Evolutionary conservation across 2,113 vertebrate genomes (phyloP), one percentile per base, ranked within the genome.

Genomic region (Dendrocopos noguchii): DNA sequence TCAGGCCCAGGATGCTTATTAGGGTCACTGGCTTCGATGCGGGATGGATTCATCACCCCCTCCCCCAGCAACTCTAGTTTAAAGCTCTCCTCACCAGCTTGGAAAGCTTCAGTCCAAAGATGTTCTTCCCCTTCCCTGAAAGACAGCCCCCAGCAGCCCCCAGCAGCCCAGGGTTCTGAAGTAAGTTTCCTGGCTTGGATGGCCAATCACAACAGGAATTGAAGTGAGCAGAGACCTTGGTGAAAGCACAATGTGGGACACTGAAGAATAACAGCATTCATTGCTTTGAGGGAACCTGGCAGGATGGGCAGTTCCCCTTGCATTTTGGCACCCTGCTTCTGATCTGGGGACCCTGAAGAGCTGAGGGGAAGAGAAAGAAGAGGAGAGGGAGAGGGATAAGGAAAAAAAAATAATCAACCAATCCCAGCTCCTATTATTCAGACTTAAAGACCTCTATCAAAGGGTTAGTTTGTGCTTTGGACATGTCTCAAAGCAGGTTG

Each of bases 401-500:
- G 36, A 12, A 52, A 52, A 13, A 11, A 24, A 52, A 52, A 52
- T 12, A 50, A 50, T 0, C 14, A n/a, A 57, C 20, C 11, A n/a
- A n/a, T 3, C 10, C 42, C 64, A 73, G 61, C 16, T 10, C 18
- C 46, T 61, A 59, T 91, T 93, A 89, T 93, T 93, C 89, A 92
- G 81, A 89, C 74, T 85, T 12, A n/a, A 72, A 93, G 94, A 65
- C 44, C 80, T 75, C 67, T 33, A 60, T 87, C 94, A 93, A 96
- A 96, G 65, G 61, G 29, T 14, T 92, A 65, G 87, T 93, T 83
- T 94, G 84, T 12, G 28, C 83, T 91, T 96, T 96, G 93, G 84
- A 91, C 81, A 57, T 82, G 75, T 80, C 93, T 94, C 89, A 95
- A 66, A 89, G 91, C 85, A 93, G 88, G 78, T 89, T 95, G 87